Evolutionary conservation across 2,797 vertebrate genomes (phyloP), one percentile per base, ranked within the genome.

Genomic region (Pteronotus mesoamericanus): DNA sequence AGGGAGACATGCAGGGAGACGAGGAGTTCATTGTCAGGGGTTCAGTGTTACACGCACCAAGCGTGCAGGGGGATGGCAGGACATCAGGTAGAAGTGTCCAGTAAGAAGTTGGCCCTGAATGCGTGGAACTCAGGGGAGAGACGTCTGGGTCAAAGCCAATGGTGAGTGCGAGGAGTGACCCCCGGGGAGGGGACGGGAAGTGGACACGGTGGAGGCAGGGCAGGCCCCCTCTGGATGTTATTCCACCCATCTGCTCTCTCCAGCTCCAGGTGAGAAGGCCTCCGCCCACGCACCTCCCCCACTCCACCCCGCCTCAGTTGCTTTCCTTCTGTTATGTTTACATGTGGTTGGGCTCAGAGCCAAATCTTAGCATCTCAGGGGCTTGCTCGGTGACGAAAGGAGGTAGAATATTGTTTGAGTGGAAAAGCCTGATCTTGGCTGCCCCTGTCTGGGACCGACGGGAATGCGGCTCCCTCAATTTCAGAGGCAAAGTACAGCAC

Each of bases 141-240:
- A 34, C 3, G 9, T 34, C 68, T 55, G 16, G 26, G 42, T 46
- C 71, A 12, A 74, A 68, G 68, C 22, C 44, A 22, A 9, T 1
- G 34, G 61, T 14, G 53, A 8, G 37, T 9, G 9, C 48, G 68
- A 34, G 37, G 5, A 32, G 48, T 42, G 68, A 21, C 9, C 59
- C 8, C 29, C 32, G 11, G 21, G 37, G n/a, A 12, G 68, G 4
- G 48, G 34, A 29, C 42, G 29, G 5, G 3, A 16, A 74, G 11
- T 11, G 6, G 18, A 32, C 39, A 51, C 71, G n/a, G 2, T 1
- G 18, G 51, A n/a, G 37, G 34, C 26, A 64, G 24, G 9, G n/a
- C 34, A 16, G 22, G 15, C 9, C 29, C 15, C 6, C 16, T 46
- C n/a, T 1, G 1, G 0, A 7, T 24, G 42, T 34, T 51, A 9